Base-by-base conservation (phyloP, 2,888 invertebrate species). In the Pedicia rivosa region DNA sequence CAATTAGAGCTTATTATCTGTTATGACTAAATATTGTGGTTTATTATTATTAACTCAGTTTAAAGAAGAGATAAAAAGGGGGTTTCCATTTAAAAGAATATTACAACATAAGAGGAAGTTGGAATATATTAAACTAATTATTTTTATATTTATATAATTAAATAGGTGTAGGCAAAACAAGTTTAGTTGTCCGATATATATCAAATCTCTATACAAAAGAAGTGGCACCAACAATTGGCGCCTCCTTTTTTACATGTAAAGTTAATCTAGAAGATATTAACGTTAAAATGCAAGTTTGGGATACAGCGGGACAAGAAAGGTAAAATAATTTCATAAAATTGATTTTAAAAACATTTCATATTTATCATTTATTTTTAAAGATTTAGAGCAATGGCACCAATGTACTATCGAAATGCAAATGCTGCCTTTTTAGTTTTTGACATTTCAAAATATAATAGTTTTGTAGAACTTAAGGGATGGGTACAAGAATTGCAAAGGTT, bases 131-230 rank as follows among this genome's bases (percentile, higher is more conserved):
- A 8, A 5, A 8, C 16, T 13, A 16, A 16, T 30, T 28, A 22
- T 40, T 39, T n/a, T 39, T 20, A 32, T 41, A 42, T 40, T 38
- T 41, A 40, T 64, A 66, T 14, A n/a, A n/a, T n/a, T n/a, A n/a
- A n/a, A n/a, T 64, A 90, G 91, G 86, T 45, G 90, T 91, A 33
- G 91, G 91, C 12, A 91, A 91, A 59, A 88, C 90, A 1, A 83
- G 86, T 47, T 66, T 90, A 43, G 78, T 88, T 39, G 74, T 78
- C 8, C 70, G 81, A 36, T 87, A 87, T 57, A 75, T 84, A 20
- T 78, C 81, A 37, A 81, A 82, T 49, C 70, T 74, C 56, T 78
- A 80, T 57, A 75, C 73, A 27, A 72, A 73, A 36, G 75, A 77
- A 48, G 73, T 77, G 38, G 78, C 78, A 17, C 84, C 87, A 1